Base-by-base conservation (phyloP, 92 coral and sea anemone genomes). In the Parazoanthus atlanticus region DNA sequence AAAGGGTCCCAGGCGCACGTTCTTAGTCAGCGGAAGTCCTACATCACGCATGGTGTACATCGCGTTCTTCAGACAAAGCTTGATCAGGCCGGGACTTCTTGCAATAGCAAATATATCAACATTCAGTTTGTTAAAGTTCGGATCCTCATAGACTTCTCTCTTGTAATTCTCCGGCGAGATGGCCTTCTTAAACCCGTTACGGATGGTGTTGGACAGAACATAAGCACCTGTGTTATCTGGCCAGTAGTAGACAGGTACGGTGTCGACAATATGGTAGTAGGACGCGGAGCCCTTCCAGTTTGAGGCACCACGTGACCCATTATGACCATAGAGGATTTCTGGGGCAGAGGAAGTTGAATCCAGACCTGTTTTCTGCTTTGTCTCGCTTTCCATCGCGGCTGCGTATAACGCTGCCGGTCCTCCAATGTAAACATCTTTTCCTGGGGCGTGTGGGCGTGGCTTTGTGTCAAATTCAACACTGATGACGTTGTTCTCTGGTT, bases 401-500 rank as follows among this genome's bases (percentile, higher is more conserved):
- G 81, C 81, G 19, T 33, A 76, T n/a, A 76, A 41, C 11, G 81
- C 81, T 16, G 81, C 81, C 8, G 81, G 81, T 43, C 81, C 81
- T 17, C 81, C 81, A 41, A 76, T 76, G 81, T 76, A 76, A 28
- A 76, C 61, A 76, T 76, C 81, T n/a, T 76, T 41, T 32, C 81
- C 81, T 38, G 54, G 81, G 41, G 81, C 38, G 58, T 78, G 65
- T 43, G 81, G 65, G 31, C 81, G 81, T 25, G 81, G 81, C 81
- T 78, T 78, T 65, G 81, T 78, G 81, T 78, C 81, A 47, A 78
- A 78, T 21, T 78, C 81, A 1, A 78, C 81, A 16, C 81, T 78
- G 65, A 78, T 78, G 81, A 78, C 52, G 34, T 78, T 78, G 17
- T 78, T 78, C 52, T 78, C 81, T n/a, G 81, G 81, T 78, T 78